Conservation (phyloP, 2,113 vertebrate genomes). For the human (Homo sapiens) region GRCh38 chr21:28945501-28946000, state of each 20-base stretch:
- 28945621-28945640: neutral
- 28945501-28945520: neutral
- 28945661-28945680: neutral
- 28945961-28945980: conserved; percentile 50
- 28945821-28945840: conserved; percentile 95
- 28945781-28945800: neutral
- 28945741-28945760: neutral
- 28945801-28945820: conserved; percentile 96
- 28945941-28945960: conserved; percentile 89
- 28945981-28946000: neutral
- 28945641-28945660: neutral
- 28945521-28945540: neutral
- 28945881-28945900: conserved; percentile 90
- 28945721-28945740: neutral
- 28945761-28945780: neutral
- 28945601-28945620: neutral
- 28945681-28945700: neutral
- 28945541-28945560: neutral
- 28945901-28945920: conserved; percentile 94
- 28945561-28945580: neutral
- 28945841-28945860: conserved; percentile 93
- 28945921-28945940: conserved; percentile 85
- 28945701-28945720: neutral
- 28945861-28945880: conserved; percentile 82
- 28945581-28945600: neutral